Base-by-base conservation (phyloP, 2,113 vertebrate species). In the Jacana jacana region DNA sequence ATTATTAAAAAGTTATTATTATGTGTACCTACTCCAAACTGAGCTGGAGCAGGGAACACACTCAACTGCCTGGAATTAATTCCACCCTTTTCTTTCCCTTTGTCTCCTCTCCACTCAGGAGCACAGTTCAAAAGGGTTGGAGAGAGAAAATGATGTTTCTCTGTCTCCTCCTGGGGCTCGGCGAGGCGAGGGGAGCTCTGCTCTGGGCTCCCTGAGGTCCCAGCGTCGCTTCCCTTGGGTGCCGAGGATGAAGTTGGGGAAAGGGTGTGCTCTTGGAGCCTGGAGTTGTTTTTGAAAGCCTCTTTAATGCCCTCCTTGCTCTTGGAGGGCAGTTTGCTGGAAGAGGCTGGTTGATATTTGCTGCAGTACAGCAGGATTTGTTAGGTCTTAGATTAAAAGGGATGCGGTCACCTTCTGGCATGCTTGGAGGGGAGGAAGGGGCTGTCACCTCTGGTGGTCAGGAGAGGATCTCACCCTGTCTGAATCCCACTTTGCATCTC, bases 1-100 rank as follows among this genome's bases (percentile, higher is more conserved):
- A 97, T 97, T 97, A 97, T 97, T 95, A 97, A 97, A 94, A 94
- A 91, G 91, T 97, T 97, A 76, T 96, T 96, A 84, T 94, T 87
- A 85, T 55, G 89, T 91, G 80, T 87, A 95, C 93, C 94, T 96
- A 82, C 85, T 95, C 94, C 85, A 95, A 85, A 94, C 82, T 40
- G 72, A 93, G 72, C 78, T 51, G 46, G 70, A 96, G 88, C 81
- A 80, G 84, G 70, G 49, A 97, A 66, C 39, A 46, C 30, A 66
- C 63, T 90, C 81, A 77, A 52, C 39, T 78, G 77, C 80, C 85
- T 95, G 92, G 72, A 95, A 95, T 93, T 63, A 83, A 86, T 88
- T 94, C 78, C 76, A 48, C 65, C 49, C 42, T 81, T 88, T 69
- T 54, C 54, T 42, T 77, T 73, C 35, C 49, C 70, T 92, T 91